Evolutionary conservation across 2,797 vertebrate species (phyloP).

Genomic region (Ctenopoma multispine): DNA sequence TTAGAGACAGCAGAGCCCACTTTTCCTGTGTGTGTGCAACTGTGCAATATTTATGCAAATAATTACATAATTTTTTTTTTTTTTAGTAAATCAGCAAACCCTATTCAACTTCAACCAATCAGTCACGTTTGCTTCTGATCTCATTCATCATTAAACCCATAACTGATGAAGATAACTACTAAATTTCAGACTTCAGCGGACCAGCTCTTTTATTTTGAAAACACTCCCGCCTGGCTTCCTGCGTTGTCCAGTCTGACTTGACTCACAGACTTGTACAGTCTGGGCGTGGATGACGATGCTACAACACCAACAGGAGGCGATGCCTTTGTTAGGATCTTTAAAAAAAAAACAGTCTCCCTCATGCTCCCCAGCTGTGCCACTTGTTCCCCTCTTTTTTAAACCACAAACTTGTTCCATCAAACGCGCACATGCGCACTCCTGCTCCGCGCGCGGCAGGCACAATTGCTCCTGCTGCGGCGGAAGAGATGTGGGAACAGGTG

Average conservation of each 20-base stretch:
- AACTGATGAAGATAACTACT: no score
- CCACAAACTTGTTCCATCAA: slow-evolving; percentile 5
- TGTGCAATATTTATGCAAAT: no score
- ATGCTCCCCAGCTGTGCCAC: slow-evolving; percentile 6
- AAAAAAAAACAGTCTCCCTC: slow-evolving; percentile 43
- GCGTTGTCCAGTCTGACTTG: background rate
- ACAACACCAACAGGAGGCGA: slow-evolving; percentile 54
- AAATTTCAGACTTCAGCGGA: no score
- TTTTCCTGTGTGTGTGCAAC: no score
- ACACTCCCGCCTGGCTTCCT: background rate
- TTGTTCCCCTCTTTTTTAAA: background rate
- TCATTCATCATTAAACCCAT: no score
- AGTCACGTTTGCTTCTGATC: no score
- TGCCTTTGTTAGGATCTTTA: slow-evolving; percentile 63
- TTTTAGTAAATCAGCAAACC: no score
- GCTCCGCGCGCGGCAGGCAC: background rate
- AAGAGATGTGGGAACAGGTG: slow-evolving; percentile 39
- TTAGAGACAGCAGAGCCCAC: no score
- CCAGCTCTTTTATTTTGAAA: slow-evolving; percentile 64
- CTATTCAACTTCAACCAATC: no score
- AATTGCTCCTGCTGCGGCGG: slow-evolving; percentile 17
- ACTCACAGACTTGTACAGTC: slow-evolving; percentile 39
- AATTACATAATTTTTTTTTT: no score
- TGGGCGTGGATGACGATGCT: slow-evolving; percentile 78
- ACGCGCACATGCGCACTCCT: slow-evolving; percentile 38